A percentile compares a stretch with the other conserved stretches of the same genome.
phyloP scores from a whole-genome alignment of 1,140 invertebrate genomes.

The Sarcophaga bullata region DNA sequence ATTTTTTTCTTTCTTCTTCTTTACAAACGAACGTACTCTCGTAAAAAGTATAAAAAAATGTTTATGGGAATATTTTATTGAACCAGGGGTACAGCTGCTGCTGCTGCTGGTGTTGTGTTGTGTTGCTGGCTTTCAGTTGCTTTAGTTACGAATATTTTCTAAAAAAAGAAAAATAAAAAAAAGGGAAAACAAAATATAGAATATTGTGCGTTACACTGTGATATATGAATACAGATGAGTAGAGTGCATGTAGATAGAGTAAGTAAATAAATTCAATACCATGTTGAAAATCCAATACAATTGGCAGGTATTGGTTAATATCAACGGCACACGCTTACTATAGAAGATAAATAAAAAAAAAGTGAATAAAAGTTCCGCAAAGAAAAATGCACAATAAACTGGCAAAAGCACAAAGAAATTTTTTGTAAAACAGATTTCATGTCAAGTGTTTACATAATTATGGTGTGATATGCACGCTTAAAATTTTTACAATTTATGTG shows the following conservation, averaged over 20 bases:
- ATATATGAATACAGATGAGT: background rate
- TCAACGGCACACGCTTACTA: background rate
- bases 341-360: background rate
- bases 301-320: background rate
- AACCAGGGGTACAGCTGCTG: no score
- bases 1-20: background rate
- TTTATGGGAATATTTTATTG: background rate
- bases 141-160: background rate
- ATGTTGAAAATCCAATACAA: constrained; percentile 1
- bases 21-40: no score
- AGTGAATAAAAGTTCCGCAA: background rate
- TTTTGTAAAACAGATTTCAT: background rate
- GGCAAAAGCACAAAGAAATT: background rate
- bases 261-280: background rate
- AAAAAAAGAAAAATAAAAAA: no score
- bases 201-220: constrained; percentile 1
- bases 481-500: no score
- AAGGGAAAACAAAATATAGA: background rate
- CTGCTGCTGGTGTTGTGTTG: background rate
- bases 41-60: background rate
- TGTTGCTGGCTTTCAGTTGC: background rate
- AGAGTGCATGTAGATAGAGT: background rate
- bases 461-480: no score
- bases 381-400: background rate
- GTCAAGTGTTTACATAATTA: no score